A percentile compares a stretch with the other conserved stretches of the same genome.
These are phyloP conservation scores for Drosophila antonietae DNA, from an alignment of 2,888 invertebrate genomes.

Conservation along the genomic window DNA sequence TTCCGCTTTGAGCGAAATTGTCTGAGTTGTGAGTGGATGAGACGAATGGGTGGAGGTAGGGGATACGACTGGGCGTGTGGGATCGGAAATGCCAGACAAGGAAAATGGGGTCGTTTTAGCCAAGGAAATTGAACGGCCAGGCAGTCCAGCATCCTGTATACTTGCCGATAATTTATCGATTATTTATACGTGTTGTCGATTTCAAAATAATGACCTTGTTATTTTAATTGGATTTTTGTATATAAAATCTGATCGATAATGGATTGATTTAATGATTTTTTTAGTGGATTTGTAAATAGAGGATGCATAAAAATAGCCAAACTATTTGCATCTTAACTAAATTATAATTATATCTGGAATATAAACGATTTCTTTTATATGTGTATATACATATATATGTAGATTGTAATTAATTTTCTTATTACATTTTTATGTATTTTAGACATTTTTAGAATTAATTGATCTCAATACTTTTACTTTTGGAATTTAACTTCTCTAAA, in stretches of 20 bases:
- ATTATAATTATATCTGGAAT: neutral
- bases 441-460: too few species aligned
- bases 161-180: constrained; percentile 24
- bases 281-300: neutral
- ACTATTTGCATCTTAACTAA: neutral
- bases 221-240: neutral
- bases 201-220: neutral
- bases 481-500: neutral
- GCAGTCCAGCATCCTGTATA: constrained; percentile 24
- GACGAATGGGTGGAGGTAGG: neutral
- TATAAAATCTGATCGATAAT: neutral
- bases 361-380: neutral
- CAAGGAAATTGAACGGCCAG: constrained; percentile 20
- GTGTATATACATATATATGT: too few species aligned
- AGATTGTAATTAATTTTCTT: neutral
- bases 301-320: neutral
- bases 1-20: constrained; percentile 55
- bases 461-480: too few species aligned
- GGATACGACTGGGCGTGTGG: constrained; percentile 59
- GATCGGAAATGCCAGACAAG: constrained; percentile 67
- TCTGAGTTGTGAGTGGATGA: neutral
- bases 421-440: neutral
- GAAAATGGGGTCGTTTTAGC: constrained; percentile 47
- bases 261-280: neutral
- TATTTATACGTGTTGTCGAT: neutral